A percentile compares a stretch with the other conserved stretches of the same genome.
These are phyloP conservation scores for Tolmerus cingulatus DNA, from an alignment of 2,888 invertebrate species.

Conservation along the genomic window DNA sequence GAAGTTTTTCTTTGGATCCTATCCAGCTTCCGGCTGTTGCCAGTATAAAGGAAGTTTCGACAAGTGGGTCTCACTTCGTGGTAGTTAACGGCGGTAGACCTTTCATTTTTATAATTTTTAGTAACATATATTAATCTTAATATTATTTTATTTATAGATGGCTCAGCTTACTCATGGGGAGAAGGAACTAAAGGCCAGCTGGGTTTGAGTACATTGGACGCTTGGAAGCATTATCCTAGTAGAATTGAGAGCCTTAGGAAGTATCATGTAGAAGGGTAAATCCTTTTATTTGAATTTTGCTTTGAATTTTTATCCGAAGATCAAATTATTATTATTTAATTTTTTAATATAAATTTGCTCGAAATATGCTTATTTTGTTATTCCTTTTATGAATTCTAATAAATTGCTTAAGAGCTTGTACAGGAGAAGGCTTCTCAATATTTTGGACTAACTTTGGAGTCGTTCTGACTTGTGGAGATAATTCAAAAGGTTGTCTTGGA, in stretches of 20 bases:
- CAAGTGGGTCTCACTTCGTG: slow-evolving; percentile 68
- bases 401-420: slow-evolving; percentile 65
- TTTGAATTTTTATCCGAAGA: no score
- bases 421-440: slow-evolving; percentile 73
- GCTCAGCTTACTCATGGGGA: slow-evolving; percentile 75
- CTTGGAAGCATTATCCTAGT: slow-evolving; percentile 67
- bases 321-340: no score
- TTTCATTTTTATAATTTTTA: not conserved
- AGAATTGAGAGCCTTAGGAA: slow-evolving; percentile 70
- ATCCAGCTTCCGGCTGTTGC: slow-evolving; percentile 68
- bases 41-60: slow-evolving; percentile 66
- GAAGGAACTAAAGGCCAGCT: slow-evolving; percentile 73
- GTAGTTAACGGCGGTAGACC: slow-evolving; percentile 66
- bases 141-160: slow-evolving; percentile 61
- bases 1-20: slow-evolving; percentile 65
- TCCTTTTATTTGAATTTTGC: no score
- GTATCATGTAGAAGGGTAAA: slow-evolving; percentile 68
- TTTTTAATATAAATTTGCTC: no score
- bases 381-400: not conserved
- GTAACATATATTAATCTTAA: not conserved
- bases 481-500: slow-evolving; percentile 70
- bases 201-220: slow-evolving; percentile 66
- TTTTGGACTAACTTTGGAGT: slow-evolving; percentile 74
- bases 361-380: no score
- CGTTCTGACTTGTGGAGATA: slow-evolving; percentile 74